Evolutionary conservation across 2,797 vertebrate genomes (phyloP).

Genomic region (Astyanax mexicanus): DNA sequence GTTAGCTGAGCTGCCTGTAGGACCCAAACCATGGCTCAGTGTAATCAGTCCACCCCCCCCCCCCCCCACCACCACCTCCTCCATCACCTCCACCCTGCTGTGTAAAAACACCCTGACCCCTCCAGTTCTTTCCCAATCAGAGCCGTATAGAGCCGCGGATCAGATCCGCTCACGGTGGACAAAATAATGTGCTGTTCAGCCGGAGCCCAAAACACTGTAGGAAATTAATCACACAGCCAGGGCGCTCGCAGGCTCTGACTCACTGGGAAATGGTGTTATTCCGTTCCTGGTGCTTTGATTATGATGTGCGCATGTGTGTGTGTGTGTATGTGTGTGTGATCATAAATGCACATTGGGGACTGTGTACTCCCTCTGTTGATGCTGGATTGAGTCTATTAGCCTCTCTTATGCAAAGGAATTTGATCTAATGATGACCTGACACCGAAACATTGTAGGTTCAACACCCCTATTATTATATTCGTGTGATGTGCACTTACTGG

Average conservation of each 20-base stretch:
- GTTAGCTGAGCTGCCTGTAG: slow-evolving; percentile 19
- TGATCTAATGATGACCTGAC: neutral
- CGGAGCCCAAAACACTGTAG: slow-evolving; percentile 13
- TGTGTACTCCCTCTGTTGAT: slow-evolving; percentile 25
- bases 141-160: neutral
- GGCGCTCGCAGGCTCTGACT: slow-evolving; percentile 35
- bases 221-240: slow-evolving; percentile 18
- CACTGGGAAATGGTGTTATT: slow-evolving; percentile 48
- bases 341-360: slow-evolving; percentile 9
- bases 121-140: slow-evolving; percentile 18
- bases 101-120: slow-evolving; percentile 7
- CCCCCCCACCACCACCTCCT: neutral
- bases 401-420: neutral
- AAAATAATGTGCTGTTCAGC: slow-evolving; percentile 34
- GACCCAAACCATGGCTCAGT: slow-evolving; percentile 15
- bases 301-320: slow-evolving; percentile 12
- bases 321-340: slow-evolving; percentile 15
- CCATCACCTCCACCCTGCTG: neutral
- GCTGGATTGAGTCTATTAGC: slow-evolving; percentile 17
- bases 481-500: too few relatives aligned
- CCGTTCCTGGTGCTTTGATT: slow-evolving; percentile 50
- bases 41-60: slow-evolving; percentile 26
- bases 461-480: neutral
- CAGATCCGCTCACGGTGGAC: slow-evolving; percentile 37
- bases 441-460: slow-evolving; percentile 1